Conservation (phyloP, 2,113 vertebrate species). For the Atractosteus spatula region DNA sequence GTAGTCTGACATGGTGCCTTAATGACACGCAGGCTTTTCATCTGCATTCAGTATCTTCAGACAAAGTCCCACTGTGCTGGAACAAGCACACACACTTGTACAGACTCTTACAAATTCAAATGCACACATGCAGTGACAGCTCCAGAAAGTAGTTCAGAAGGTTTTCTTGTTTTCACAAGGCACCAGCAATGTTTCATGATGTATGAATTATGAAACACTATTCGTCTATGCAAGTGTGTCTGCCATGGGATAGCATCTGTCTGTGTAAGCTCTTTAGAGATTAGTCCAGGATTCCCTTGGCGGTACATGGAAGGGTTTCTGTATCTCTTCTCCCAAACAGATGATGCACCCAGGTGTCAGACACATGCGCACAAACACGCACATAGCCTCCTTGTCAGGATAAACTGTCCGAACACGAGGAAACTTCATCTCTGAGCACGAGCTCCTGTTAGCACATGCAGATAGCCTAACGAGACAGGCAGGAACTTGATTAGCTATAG, state of each 20-base stretch:
- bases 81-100: no score
- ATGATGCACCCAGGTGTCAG: background rate
- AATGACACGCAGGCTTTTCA: background rate
- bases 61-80: no score
- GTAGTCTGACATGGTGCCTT: background rate
- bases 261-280: no score
- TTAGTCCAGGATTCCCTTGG: background rate
- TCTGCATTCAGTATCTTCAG: background rate
- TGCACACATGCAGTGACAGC: no score
- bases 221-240: no score
- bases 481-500: background rate
- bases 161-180: no score
- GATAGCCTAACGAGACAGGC: slow-evolving; percentile 4
- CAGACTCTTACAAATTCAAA: no score
- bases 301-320: background rate
- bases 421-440: background rate
- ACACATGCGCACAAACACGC: background rate
- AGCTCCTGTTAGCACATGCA: slow-evolving; percentile 9
- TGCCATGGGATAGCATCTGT: no score
- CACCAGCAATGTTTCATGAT: background rate
- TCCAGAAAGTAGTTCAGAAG: background rate
- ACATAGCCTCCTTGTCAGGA: background rate
- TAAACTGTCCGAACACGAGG: background rate
- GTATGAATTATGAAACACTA: background rate
- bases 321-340: background rate